Evolutionary conservation across 1,140 invertebrate species (phyloP), one percentile per base, ranked within the genome.

Genomic region (Phenacoccus solenopsis): DNA sequence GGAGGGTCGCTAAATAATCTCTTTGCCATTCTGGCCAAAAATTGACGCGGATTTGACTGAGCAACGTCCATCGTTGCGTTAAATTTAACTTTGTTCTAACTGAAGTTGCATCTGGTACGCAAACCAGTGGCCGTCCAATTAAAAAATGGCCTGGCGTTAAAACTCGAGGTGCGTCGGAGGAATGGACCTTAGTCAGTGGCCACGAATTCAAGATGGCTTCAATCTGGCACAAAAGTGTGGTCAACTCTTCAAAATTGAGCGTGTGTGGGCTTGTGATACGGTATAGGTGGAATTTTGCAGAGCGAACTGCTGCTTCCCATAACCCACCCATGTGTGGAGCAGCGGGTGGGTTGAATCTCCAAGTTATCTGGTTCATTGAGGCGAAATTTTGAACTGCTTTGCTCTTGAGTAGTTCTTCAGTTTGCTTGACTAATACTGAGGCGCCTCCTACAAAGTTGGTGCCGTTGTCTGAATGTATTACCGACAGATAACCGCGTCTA

Each of bases 281-380:
- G 2, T 71, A 69, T 28, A 80, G 71, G 71, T 78, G 76, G 70
- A 73, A 73, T 67, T 79, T 78, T 1, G 75, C 72, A 9, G 73
- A 75, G 49, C 77, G 74, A 4, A 79, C 74, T 20, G 73, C 70
- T 64, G 72, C 69, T 72, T 80, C 78, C 78, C 78, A 79, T 9
- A 76, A 27, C 16, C 78, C 78, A 27, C 77, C 78, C 22, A 76
- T 73, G 67, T 79, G 74, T 1, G 78, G 75, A 10, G 73, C 73
- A 61, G 32, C 13, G 7, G 79, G 76, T 21, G 77, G 76, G 56
- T 74, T 75, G 67, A 70, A 73, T 12, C 71, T 59, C 72, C 71
- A 74, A 13, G 57, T 2, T n/a, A 72, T 73, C 1, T 27, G 16
- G 7, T 59, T 9, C 4, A 20, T 5, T 5, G 20, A 5, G 16